Base-by-base conservation (phyloP, 2,113 vertebrate species). In the Varanus komodoensis region DNA sequence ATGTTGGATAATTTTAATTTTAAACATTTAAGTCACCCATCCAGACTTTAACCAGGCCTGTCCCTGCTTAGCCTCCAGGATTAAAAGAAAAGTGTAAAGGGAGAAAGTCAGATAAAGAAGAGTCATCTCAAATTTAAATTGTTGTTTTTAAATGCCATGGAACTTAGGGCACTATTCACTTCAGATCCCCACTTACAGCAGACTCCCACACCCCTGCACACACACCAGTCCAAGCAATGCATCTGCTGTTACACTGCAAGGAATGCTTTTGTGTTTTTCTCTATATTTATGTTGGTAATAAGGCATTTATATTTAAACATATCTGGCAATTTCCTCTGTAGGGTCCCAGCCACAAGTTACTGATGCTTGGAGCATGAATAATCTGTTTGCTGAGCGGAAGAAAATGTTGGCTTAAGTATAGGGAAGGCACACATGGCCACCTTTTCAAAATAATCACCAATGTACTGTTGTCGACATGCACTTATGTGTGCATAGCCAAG, bases 1-100 rank as follows among this genome's bases (percentile, higher is more conserved):
- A 82, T 77, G 12, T 77, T 91, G 54, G 83, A 79, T 23, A 57
- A 89, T 86, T 77, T 75, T 34, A 90, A 91, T 84, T 44, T 44
- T 44, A 44, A 44, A 44, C 38, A 44, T 44, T 44, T 44, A 44
- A 44, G 38, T 44, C 38, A 44, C 38, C 38, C 38, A 44, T 44
- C 38, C 38, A 44, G 1, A 44, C 38, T 44, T 44, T 44, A 44
- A 44, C 38, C 38, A 44, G 38, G 38, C 38, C 38, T 44, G 38
- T 44, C 38, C 38, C 38, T 44, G 38, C 38, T 44, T 44, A 44
- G 38, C 38, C 38, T 44, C 38, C 38, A 44, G 38, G 38, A 44
- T 44, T 44, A 44, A 44, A 44, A 44, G 38, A 44, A 69, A 50
- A 86, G 74, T 64, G 84, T 34, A 86, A 44, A 44, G n/a, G 23